Evolutionary conservation across 2,888 invertebrate genomes (phyloP), one percentile per base, ranked within the genome.

Genomic region (Apocheima hispidaria): DNA sequence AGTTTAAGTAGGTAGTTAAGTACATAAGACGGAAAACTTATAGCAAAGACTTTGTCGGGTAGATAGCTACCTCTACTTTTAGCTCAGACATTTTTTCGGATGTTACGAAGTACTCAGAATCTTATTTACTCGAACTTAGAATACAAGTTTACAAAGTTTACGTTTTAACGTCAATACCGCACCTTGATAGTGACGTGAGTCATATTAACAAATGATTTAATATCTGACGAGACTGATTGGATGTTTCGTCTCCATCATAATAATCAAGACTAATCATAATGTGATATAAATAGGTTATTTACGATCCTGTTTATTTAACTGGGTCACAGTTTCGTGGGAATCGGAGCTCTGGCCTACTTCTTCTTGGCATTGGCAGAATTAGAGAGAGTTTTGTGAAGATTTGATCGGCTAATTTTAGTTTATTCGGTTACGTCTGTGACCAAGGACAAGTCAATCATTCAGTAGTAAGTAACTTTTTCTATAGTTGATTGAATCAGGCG

Each of bases 201-300:
- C 51, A 38, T 50, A 36, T 59, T 35, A 48, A 40, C 26, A 16
- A 48, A 36, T 60, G 41, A 54, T 60, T 60, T 50, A 60, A 50
- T 43, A 23, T 23, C 35, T 28, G 26, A 49, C 21, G 41, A 35
- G 60, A 26, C 33, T 49, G 49, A 52, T 53, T 53, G 44, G 46
- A 28, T 38, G 23, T 35, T 41, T 20, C 40, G 41, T 46, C 49
- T 7, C 33, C 16, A 41, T 41, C 40, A 56, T 23, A 12, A 46
- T 40, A 30, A 48, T 59, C 58, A 38, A 38, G 44, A 43, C 21
- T 46, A 38, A 46, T 38, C 38, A 46, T 33, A 18, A 33, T 40
- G 36, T 44, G 46, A 43, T 51, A 44, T 41, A 48, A 48, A 53
- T 53, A 60, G 35, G 26, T 35, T 16, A 48, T 48, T 48, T 49